Percentiles rank a stretch among this genome's conserved stretches.
These are phyloP conservation scores for Netelia melanura DNA, from an alignment of 2,888 invertebrate genomes.

Conservation along the genomic window DNA sequence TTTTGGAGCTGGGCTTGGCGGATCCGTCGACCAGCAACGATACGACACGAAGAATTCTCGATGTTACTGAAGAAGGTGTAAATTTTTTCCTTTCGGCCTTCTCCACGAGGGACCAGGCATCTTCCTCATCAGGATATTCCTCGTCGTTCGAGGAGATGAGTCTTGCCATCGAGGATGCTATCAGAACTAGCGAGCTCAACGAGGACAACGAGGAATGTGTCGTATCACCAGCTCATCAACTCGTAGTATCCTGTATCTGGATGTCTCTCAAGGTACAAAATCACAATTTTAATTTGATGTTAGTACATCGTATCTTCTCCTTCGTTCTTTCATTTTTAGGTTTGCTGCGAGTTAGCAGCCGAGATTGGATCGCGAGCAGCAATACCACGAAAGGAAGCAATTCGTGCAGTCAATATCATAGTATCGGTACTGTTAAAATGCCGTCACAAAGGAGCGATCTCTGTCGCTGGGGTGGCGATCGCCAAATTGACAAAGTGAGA, in stretches of 20 bases:
- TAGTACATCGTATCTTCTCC: background rate
- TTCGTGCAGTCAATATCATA: slow-evolving; percentile 87
- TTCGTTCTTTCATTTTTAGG: slow-evolving; percentile 84
- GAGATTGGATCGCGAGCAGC: slow-evolving; percentile 85
- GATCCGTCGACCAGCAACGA: slow-evolving; percentile 58
- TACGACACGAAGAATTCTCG: slow-evolving; percentile 71
- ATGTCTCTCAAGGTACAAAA: slow-evolving; percentile 89
- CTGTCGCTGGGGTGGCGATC: slow-evolving; percentile 90
- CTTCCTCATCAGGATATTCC: slow-evolving; percentile 83
- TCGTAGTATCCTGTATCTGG: slow-evolving; percentile 91
- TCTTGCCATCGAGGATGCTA: slow-evolving; percentile 88
- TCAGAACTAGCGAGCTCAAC: slow-evolving; percentile 82
- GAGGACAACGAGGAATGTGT: slow-evolving; percentile 84
- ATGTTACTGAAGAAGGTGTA: slow-evolving; percentile 75
- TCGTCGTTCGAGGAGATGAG: slow-evolving; percentile 93
- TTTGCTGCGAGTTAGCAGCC: slow-evolving; percentile 88
- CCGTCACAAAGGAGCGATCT: slow-evolving; percentile 93
- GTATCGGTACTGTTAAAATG: slow-evolving; percentile 89
- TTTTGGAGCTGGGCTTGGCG: slow-evolving; percentile 73
- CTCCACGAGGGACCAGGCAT: slow-evolving; percentile 71
- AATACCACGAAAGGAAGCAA: slow-evolving; percentile 78
- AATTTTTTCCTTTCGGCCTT: slow-evolving; percentile 77
- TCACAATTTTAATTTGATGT: background rate
- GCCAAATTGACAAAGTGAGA: slow-evolving; percentile 84
- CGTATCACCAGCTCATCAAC: slow-evolving; percentile 88